Percentiles rank a stretch among this genome's conserved stretches.
Conservation (phyloP, 1,140 invertebrate genomes). For the Acyrthosiphon pisum region DNA sequence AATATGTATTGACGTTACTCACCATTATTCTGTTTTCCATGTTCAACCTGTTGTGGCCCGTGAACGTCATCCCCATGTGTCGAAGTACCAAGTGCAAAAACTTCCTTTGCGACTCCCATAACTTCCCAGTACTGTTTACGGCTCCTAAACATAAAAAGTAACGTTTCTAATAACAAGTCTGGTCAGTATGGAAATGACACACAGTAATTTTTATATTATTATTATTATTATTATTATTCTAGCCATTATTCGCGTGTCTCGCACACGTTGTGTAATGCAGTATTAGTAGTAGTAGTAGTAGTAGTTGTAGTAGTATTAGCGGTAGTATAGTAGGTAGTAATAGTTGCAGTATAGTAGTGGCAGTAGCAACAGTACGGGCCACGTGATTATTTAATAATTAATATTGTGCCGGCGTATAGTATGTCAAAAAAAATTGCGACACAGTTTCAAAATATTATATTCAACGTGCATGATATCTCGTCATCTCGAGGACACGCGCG, state of each 20-base stretch:
- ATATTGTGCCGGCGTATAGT: slow-evolving; percentile 51
- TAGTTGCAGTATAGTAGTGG: neutral
- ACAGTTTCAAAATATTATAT: slow-evolving; percentile 55
- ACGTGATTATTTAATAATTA: slow-evolving; percentile 57
- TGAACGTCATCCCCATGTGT: slow-evolving; percentile 85
- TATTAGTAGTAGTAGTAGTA: neutral
- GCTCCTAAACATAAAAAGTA: slow-evolving; percentile 73
- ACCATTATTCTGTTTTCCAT: slow-evolving; percentile 89
- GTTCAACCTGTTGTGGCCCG: slow-evolving; percentile 77
- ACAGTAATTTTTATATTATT: neutral
- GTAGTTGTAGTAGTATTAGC: neutral
- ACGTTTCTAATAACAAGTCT: slow-evolving; percentile 40
- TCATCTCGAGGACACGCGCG: slow-evolving; percentile 40
- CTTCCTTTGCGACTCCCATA: slow-evolving; percentile 91
- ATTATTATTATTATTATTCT: slow-evolving; percentile 34
- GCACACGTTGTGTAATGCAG: slow-evolving; percentile 42
- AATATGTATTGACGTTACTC: slow-evolving; percentile 61
- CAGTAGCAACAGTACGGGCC: slow-evolving; percentile 7
- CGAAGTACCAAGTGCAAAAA: slow-evolving; percentile 89
- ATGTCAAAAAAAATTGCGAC: slow-evolving; percentile 53
- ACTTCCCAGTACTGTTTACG: slow-evolving; percentile 85
- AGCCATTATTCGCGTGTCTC: slow-evolving; percentile 29
- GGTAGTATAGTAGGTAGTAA: neutral
- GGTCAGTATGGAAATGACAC: slow-evolving; percentile 28
- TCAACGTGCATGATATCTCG: slow-evolving; percentile 14